A percentile compares a stretch with the other conserved stretches of the same genome.
Evolutionary conservation across 2,888 invertebrate genomes (phyloP).

Genomic region (Podotricha telesiphe): DNA sequence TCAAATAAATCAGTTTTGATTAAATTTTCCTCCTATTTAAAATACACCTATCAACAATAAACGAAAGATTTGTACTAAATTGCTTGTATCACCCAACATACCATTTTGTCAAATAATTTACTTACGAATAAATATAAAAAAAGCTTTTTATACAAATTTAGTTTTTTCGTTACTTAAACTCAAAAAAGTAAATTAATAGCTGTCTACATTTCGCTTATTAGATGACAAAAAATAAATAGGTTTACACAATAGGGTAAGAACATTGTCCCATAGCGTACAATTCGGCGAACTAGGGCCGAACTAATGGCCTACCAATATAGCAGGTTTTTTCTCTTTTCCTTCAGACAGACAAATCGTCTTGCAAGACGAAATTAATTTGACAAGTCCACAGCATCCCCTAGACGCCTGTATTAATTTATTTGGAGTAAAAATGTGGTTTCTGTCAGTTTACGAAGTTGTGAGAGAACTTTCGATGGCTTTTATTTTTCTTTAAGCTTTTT

Average conservation of each 20-base stretch:
- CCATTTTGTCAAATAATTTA: background rate
- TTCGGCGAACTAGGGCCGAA: conserved; percentile 51
- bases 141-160: background rate
- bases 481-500: conserved; percentile 32
- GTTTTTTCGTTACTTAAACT: background rate
- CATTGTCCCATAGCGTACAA: conserved; percentile 34
- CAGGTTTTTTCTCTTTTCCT: conserved; percentile 70
- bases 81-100: background rate
- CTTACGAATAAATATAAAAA: too few species aligned
- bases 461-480: conserved; percentile 40
- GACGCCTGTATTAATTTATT: conserved; percentile 81
- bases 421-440: conserved; percentile 77
- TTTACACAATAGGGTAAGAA: conserved; percentile 16
- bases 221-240: conserved; percentile 12
- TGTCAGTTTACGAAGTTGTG: conserved; percentile 48
- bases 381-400: conserved; percentile 72
- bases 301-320: conserved; percentile 75
- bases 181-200: background rate
- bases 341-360: conserved; percentile 80
- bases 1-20: too few species aligned
- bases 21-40: too few species aligned
- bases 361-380: conserved; percentile 83
- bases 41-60: too few species aligned
- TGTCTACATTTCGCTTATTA: background rate
- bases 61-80: too few species aligned